Evolutionary conservation across 23 tunicate species (phyloP).

Genomic region (Aplidium turbinatum): DNA sequence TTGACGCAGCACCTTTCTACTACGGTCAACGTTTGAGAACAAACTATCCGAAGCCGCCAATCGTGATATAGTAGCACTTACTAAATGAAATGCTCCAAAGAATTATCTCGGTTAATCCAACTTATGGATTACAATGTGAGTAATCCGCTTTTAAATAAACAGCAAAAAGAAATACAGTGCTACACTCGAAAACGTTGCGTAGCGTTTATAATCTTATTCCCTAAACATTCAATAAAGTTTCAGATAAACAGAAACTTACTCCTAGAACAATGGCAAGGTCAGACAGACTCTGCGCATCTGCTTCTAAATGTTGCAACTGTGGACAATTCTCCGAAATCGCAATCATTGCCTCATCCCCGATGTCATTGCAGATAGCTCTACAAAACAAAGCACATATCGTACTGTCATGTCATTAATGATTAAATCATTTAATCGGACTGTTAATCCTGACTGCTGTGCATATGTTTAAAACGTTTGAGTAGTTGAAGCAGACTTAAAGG

Average conservation of each 20-base stretch:
- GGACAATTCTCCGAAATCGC: conserved; percentile 3
- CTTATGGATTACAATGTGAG: too few species aligned
- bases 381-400: not conserved
- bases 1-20: too few species aligned
- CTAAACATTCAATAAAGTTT: not conserved
- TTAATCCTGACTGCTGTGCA: too few species aligned
- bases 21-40: too few species aligned
- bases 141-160: not conserved
- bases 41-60: too few species aligned
- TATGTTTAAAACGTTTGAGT: too few species aligned
- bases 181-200: not conserved
- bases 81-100: too few species aligned
- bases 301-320: conserved; percentile 2
- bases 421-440: too few species aligned
- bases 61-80: too few species aligned
- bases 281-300: not conserved
- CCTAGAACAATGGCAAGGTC: conserved; percentile 4
- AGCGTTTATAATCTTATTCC: not conserved
- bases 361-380: not conserved
- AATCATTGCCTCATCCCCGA: conserved; percentile 17
- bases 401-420: not conserved
- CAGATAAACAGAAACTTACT: not conserved
- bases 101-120: too few species aligned
- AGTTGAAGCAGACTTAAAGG: too few species aligned
- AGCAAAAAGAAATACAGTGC: not conserved